A percentile compares a stretch with the other conserved stretches of the same genome.
These are phyloP conservation scores for Schrankia costaestrigalis DNA, from an alignment of 2,888 invertebrate genomes.

Conservation along the genomic window DNA sequence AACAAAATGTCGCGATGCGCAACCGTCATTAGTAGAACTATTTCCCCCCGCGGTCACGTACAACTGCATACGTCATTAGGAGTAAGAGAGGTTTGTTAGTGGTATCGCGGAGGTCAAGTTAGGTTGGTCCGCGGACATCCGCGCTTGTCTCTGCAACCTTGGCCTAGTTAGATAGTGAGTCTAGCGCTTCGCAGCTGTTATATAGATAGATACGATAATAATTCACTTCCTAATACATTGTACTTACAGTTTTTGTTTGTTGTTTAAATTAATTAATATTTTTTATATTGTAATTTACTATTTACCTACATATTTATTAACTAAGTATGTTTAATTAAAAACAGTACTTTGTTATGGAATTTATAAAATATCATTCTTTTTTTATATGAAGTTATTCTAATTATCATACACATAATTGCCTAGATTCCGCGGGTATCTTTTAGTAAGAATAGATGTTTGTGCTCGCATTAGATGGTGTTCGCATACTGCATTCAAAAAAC, in stretches of 20 bases:
- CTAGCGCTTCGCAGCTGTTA: constrained; percentile 44
- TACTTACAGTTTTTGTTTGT: constrained; percentile 28
- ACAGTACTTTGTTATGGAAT: too few species aligned
- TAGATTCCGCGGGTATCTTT: too few species aligned
- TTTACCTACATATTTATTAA: too few species aligned
- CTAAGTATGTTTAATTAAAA: too few species aligned
- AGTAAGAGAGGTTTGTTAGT: constrained; percentile 31
- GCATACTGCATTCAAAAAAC: too few species aligned
- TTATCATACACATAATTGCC: too few species aligned
- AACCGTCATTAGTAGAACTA: constrained; percentile 37
- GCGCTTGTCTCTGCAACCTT: constrained; percentile 51
- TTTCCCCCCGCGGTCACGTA: constrained; percentile 24
- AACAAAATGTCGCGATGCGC: constrained; percentile 33
- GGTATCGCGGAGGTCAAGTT: constrained; percentile 46
- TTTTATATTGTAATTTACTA: too few species aligned
- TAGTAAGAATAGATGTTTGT: too few species aligned
- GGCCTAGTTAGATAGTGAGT: constrained; percentile 64
- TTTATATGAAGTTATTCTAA: too few species aligned
- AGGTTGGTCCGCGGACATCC: constrained; percentile 42
- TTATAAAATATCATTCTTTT: too few species aligned
- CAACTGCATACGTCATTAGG: constrained; percentile 11
- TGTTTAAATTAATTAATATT: constrained; percentile 16
- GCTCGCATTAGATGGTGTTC: too few species aligned
- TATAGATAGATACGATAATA: constrained; percentile 49
- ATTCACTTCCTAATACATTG: constrained; percentile 58